Percentiles rank a stretch among this genome's conserved stretches.
Evolutionary conservation across 2,113 vertebrate species (phyloP).

Genomic region (Mus spicilegus): DNA sequence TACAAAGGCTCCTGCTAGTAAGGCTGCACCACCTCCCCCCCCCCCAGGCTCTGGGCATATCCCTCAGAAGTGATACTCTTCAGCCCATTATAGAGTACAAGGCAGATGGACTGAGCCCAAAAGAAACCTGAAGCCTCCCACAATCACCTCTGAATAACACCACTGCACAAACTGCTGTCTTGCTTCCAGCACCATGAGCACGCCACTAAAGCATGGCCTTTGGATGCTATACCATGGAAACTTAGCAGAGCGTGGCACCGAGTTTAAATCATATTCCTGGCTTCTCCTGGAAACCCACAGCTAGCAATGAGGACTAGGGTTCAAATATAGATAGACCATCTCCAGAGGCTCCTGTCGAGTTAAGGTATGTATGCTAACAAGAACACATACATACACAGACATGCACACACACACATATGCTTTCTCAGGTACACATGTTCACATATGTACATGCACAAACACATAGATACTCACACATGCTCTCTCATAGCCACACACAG

Average conservation of each 20-base stretch:
- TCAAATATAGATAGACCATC: neutral
- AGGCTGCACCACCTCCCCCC: no score
- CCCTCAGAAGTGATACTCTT: neutral
- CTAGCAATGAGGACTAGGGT: neutral
- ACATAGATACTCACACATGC: neutral
- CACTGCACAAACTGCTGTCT: rapidly evolving
- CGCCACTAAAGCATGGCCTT: neutral
- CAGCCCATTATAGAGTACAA: neutral
- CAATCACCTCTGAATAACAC: neutral
- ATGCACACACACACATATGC: neutral
- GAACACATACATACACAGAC: no score
- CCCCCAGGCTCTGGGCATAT: neutral
- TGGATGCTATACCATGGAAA: rapidly evolving
- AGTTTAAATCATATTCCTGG: rapidly evolving
- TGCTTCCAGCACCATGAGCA: rapidly evolving
- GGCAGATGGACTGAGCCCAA: neutral
- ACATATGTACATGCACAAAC: no score
- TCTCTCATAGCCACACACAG: neutral
- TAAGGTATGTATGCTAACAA: neutral
- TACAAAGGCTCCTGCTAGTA: neutral
- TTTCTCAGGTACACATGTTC: neutral
- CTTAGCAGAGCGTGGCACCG: neutral
- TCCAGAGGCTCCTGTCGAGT: neutral
- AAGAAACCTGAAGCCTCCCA: neutral
- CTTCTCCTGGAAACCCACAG: neutral